Conservation (phyloP, 35 echinoderm and acorn worm species). For the Apostichopus californicus region DNA sequence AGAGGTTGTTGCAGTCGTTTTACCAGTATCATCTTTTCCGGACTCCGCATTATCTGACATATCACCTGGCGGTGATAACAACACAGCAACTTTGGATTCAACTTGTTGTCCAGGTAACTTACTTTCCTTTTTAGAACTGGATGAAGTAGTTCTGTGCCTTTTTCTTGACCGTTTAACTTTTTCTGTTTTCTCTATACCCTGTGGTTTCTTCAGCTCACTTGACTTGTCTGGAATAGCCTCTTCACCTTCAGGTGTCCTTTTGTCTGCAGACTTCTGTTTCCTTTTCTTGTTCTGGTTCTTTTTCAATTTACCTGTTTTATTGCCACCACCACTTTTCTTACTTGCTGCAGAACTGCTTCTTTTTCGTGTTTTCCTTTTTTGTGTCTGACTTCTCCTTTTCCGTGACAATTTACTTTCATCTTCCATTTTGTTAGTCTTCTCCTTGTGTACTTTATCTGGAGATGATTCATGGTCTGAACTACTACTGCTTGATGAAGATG, state of each 20-base stretch:
- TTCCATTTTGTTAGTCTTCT: background rate
- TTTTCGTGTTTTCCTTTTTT: background rate
- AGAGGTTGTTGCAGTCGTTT: background rate
- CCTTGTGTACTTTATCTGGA: background rate
- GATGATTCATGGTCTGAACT: background rate
- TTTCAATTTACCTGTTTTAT: background rate
- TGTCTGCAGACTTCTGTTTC: background rate
- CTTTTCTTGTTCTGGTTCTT: background rate
- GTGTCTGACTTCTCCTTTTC: background rate
- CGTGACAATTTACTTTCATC: background rate
- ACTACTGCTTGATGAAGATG: conserved; percentile 33
- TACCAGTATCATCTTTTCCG: background rate
- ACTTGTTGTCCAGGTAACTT: background rate
- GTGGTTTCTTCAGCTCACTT: background rate
- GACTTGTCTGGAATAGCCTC: background rate
- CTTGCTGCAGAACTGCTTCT: background rate
- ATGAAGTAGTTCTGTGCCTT: too few relatives aligned
- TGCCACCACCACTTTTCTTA: background rate
- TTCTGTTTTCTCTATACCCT: too few relatives aligned
- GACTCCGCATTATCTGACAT: background rate
- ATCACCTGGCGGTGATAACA: background rate
- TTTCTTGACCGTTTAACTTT: too few relatives aligned
- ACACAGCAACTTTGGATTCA: background rate
- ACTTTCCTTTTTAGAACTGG: too few relatives aligned
- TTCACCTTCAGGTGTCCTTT: background rate